Evolutionary conservation across 2,113 vertebrate species (phyloP).

Genomic region (human (Homo sapiens)): DNA sequence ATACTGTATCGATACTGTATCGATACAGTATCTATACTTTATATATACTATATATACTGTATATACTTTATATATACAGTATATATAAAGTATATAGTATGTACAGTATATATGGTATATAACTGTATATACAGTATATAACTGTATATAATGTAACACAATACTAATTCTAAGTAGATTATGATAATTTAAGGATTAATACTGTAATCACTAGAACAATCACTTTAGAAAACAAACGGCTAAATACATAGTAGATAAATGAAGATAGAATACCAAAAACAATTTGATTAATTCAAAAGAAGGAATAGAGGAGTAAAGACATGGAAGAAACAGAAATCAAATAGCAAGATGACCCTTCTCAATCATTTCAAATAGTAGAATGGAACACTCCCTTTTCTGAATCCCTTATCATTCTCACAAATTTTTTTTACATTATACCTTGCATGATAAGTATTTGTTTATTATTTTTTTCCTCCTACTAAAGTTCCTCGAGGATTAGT

Average conservation of each 20-base stretch:
- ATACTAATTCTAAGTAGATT: not conserved
- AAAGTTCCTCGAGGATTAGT: not conserved
- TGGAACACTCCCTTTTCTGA: not conserved
- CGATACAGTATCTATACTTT: too few relatives aligned
- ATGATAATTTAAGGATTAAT: not conserved
- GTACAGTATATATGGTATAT: too few relatives aligned
- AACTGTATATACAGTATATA: too few relatives aligned
- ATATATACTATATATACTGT: too few relatives aligned
- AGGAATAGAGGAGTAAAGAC: not conserved
- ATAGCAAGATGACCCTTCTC: not conserved
- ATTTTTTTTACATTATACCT: not conserved
- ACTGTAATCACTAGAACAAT: not conserved
- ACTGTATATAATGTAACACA: too few relatives aligned
- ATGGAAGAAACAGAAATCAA: not conserved
- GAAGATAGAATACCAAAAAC: not conserved
- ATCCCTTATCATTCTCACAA: not conserved
- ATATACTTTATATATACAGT: rapidly evolving
- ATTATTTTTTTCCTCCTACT: not conserved
- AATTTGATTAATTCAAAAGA: not conserved
- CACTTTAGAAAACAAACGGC: not conserved
- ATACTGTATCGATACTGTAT: too few relatives aligned
- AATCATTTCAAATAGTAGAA: not conserved
- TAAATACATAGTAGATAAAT: not conserved
- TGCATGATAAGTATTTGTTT: not conserved
- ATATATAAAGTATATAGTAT: too few relatives aligned